Evolutionary conservation across 1,140 invertebrate species (phyloP), one percentile per base, ranked within the genome.

Genomic region (Arctopsyche grandis): DNA sequence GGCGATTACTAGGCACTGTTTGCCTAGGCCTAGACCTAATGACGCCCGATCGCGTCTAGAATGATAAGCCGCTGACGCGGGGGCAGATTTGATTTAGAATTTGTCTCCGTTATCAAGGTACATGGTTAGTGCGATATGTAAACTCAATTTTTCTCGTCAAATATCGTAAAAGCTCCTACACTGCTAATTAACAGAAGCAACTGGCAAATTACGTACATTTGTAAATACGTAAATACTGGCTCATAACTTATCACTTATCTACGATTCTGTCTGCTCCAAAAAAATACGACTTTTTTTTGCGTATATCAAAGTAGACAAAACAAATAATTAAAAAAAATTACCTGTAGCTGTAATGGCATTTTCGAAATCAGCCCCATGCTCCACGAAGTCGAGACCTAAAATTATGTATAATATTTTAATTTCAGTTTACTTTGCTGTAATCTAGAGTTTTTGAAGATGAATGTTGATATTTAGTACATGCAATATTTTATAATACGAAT

Each of bases 341-440:
- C 92, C 92, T 86, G 92, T 91, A 79, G 91, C 90, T 84, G 91
- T 91, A 83, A 93, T 91, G 70, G 92, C 92, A 84, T 91, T 90
- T 87, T 93, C 92, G 87, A 92, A 93, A 85, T 92, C 91, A 84
- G 91, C 92, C 84, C 91, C 91, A 89, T 91, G 24, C 85, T 91
- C 91, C 84, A 92, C 89, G 85, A 93, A 93, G 86, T 93, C 92
- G 87, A 93, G 88, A 86, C 92, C 92, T 93, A 84, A 48, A 86
- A 83, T 5, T 75, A n/a, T 75, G n/a, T n/a, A n/a, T n/a, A n/a
- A n/a, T n/a, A n/a, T n/a, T n/a, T n/a, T n/a, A n/a, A n/a, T n/a
- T n/a, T n/a, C n/a, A n/a, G n/a, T n/a, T n/a, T n/a, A n/a, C n/a
- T n/a, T n/a, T n/a, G n/a, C n/a, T n/a, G n/a, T n/a, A n/a, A n/a